Evolutionary conservation across 2,888 invertebrate species (phyloP).

Genomic region (Volucella inanis): DNA sequence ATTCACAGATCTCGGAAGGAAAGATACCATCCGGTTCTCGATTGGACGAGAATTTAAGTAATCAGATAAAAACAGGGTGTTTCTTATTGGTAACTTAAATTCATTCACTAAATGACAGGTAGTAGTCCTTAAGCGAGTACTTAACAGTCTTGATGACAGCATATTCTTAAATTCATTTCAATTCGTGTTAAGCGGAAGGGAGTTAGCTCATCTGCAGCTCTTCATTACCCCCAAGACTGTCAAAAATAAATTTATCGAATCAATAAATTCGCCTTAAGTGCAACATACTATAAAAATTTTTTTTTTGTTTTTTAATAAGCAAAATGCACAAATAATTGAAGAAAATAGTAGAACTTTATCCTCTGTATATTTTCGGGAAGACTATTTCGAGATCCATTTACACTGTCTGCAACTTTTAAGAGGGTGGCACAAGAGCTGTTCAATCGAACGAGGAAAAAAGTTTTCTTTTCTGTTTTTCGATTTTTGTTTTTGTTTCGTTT

Average conservation of each 20-base stretch:
- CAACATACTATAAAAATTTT: slow-evolving; percentile 59
- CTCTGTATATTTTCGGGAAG: slow-evolving; percentile 41
- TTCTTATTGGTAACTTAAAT: too few species aligned
- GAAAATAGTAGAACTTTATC: slow-evolving; percentile 61
- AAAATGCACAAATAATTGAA: slow-evolving; percentile 52
- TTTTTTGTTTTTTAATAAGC: neutral
- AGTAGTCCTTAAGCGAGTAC: too few species aligned
- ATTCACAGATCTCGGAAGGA: too few species aligned
- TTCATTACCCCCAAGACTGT: slow-evolving; percentile 12
- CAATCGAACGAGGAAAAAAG: slow-evolving; percentile 30
- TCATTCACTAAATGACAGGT: too few species aligned
- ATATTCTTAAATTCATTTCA: too few species aligned
- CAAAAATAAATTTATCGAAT: slow-evolving; percentile 67
- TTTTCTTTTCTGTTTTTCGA: slow-evolving; percentile 17
- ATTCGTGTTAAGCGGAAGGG: too few species aligned
- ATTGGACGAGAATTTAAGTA: too few species aligned
- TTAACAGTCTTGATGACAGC: too few species aligned
- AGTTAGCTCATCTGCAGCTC: neutral
- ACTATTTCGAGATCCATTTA: slow-evolving; percentile 48
- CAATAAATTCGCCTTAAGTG: slow-evolving; percentile 72
- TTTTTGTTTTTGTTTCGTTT: neutral
- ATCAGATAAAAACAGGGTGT: too few species aligned
- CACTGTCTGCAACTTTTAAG: slow-evolving; percentile 49
- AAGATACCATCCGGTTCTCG: too few species aligned
- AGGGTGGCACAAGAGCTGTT: slow-evolving; percentile 55